These are phyloP conservation scores for Actinopyga echinites DNA, from an alignment of 53 echinoderm and acorn worm genomes.

Conservation along the genomic window DNA sequence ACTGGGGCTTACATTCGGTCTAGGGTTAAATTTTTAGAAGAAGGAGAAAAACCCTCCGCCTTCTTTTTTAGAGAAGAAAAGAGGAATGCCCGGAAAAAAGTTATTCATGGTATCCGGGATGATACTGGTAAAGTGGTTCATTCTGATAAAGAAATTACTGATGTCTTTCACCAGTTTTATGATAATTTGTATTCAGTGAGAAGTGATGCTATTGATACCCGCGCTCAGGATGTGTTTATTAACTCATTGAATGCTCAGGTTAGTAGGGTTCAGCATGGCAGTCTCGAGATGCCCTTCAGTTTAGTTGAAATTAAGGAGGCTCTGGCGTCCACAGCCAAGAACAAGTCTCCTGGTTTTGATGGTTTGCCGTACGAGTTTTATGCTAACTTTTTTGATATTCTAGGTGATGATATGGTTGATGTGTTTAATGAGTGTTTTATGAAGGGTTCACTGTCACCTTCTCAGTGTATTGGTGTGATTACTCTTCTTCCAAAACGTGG, in stretches of 20 bases:
- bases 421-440: constrained; percentile 28
- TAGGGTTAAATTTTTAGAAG: constrained; percentile 45
- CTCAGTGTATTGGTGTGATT: constrained; percentile 56
- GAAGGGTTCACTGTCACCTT: neutral
- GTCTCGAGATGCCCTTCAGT: neutral
- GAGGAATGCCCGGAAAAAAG: neutral
- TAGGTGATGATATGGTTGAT: constrained; percentile 42
- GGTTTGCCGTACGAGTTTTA: constrained; percentile 56
- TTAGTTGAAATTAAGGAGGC: neutral
- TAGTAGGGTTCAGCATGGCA: no score
- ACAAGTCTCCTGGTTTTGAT: constrained; percentile 61
- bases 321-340: neutral
- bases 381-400: constrained; percentile 36
- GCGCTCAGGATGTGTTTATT: constrained; percentile 1
- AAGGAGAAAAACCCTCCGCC: constrained; percentile 20
- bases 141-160: neutral
- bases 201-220: neutral
- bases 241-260: neutral
- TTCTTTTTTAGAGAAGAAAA: constrained; percentile 45
- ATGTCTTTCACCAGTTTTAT: constrained; percentile 41
- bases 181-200: constrained; percentile 5
- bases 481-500: constrained; percentile 62
- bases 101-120: constrained; percentile 3
- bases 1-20: constrained; percentile 38
- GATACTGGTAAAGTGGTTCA: neutral